Base-by-base conservation (phyloP, 2,797 vertebrate genomes). In the Mus spretus region DNA sequence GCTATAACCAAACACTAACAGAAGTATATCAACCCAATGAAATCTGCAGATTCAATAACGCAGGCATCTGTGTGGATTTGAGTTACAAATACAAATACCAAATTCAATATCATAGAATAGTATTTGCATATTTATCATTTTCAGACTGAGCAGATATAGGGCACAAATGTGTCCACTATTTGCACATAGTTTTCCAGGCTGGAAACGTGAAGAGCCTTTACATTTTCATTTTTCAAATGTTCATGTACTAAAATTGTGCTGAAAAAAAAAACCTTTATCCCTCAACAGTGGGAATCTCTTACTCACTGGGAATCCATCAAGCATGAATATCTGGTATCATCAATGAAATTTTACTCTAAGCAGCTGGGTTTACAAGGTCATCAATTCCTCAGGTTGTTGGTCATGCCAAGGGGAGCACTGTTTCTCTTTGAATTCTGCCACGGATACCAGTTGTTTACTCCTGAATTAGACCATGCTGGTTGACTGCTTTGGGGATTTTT, bases 261-360 rank as follows among this genome's bases (percentile, higher is more conserved):
- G 55, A 81, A 94, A 63, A 89, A 63, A 89, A 94, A 90, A 15
- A 3, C 86, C 34, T 94, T 87, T 89, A 61, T 34, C 28, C 61
- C 79, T 55, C 4, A 44, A 44, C 11, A 65, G 53, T 74, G 61
- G 1, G 63, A n/a, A 12, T 61, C 6, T 87, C 65, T 93, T 53
- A 78, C 4, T 85, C 82, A 79, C 40, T 87, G 40, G 50, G 34
- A 67, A 3, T 1, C 24, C 55, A 77, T 47, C 44, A 91, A 65
- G 17, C 14, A 90, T 72, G 34, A 89, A 53, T 94, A 40, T 57
- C 77, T 86, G 57, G 15, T 63, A 44, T 20, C 11, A 72, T 57
- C n/a, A 14, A 5, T 78, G 50, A 61, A 96, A 80, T 24, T 89
- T 88, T 94, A 14, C 40, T 96, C 77, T 91, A 92, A 95, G 87